Base-by-base conservation (phyloP, 1,140 invertebrate genomes). In the Papilio glaucus region DNA sequence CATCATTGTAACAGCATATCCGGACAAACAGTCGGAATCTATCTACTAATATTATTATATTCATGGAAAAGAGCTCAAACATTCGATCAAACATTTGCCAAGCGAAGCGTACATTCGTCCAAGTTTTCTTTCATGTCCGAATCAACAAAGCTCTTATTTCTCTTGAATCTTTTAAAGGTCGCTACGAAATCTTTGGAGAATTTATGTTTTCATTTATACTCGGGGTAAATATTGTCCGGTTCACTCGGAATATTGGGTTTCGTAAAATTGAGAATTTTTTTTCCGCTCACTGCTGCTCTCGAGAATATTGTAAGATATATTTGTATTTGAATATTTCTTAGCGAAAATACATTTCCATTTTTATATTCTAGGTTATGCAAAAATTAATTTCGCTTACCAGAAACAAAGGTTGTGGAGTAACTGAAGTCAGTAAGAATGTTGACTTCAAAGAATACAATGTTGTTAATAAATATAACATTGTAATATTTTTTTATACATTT, bases 81-180 rank as follows among this genome's bases (percentile, higher is more conserved):
- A 57, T 26, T 57, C 24, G 21, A 12, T 24, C 49, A 57, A 57
- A 57, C 24, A 57, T 57, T 57, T 57, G 21, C 21, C 1, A 10
- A 57, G 49, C 21, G 21, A 15, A 15, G 2, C 42, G 1, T 45
- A 33, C 29, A 6, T 57, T 21, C 21, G 21, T 4, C 9, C 49
- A 26, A 57, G 49, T 57, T 57, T 57, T 4, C 49, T 57, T 57
- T 12, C 49, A 57, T 57, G 4, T 24, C 10, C 9, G 21, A 24
- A 57, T 57, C 24, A 57, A 57, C 49, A 57, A 57, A 57, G 49
- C 21, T 57, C 9, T 57, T 24, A 24, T 53, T 53, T 24, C 24
- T 13, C 21, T 13, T 24, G 9, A 26, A 24, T 41, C 12, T 41
- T 8, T 21, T 10, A 57, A 57, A 57, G 49, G 21, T 57, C 49